Percentiles rank a stretch among this genome's conserved stretches.
Conservation (phyloP, 2,797 vertebrate species). For the Poeciliopsis turneri region DNA sequence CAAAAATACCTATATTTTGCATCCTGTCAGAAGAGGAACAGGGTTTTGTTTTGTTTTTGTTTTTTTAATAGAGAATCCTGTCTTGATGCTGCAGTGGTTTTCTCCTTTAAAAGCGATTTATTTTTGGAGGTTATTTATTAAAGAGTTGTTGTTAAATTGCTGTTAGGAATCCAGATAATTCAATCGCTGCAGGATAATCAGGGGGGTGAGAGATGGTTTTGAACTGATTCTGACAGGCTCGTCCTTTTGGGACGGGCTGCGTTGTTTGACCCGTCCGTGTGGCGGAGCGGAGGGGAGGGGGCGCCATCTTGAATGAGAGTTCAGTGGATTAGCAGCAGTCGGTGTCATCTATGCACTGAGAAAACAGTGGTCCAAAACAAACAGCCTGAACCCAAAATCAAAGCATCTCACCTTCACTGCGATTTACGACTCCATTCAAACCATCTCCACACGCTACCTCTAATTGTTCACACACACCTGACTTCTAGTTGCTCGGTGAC, state of each 20-base stretch:
- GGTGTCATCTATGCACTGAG: slow-evolving; percentile 40
- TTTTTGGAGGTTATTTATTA: slow-evolving; percentile 70
- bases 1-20: slow-evolving; percentile 58
- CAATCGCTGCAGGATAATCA: slow-evolving; percentile 78
- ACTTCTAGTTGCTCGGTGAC: slow-evolving; percentile 35
- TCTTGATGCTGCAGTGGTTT: slow-evolving; percentile 74
- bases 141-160: slow-evolving; percentile 63
- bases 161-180: slow-evolving; percentile 71
- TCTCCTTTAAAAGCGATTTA: slow-evolving; percentile 49
- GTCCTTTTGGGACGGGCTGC: neutral
- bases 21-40: slow-evolving; percentile 39
- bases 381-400: slow-evolving; percentile 48
- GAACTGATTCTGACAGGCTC: neutral
- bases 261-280: slow-evolving; percentile 1
- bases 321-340: neutral
- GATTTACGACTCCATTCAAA: slow-evolving; percentile 40
- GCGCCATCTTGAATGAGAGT: too few relatives aligned
- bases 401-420: slow-evolving; percentile 3
- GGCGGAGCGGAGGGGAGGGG: too few relatives aligned
- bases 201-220: slow-evolving; percentile 7
- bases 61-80: slow-evolving; percentile 54
- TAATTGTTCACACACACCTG: slow-evolving; percentile 32
- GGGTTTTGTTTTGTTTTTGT: neutral
- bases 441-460: slow-evolving; percentile 74
- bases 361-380: slow-evolving; percentile 57